Percentiles rank a stretch among this genome's conserved stretches.
These are phyloP conservation scores for Coregonus clupeaformis DNA, from an alignment of 2,113 vertebrate species.

Conservation along the genomic window DNA sequence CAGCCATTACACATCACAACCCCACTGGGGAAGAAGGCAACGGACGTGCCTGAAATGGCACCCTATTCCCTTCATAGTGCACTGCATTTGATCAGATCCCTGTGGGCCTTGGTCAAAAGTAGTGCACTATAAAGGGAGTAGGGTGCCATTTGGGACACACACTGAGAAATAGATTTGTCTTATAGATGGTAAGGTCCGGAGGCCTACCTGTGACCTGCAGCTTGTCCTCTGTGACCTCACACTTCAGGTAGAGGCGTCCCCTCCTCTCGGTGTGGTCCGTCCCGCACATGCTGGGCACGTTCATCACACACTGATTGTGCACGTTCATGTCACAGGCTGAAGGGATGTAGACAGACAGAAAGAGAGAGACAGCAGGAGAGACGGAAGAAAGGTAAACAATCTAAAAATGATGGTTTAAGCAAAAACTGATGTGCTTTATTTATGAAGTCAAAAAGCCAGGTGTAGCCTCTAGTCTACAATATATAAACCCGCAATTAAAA, in stretches of 20 bases:
- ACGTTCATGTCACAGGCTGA: constrained; percentile 98
- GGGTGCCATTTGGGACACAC: too few relatives aligned
- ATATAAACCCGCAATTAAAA: too few relatives aligned
- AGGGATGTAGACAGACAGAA: constrained; percentile 30
- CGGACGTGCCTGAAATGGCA: too few relatives aligned
- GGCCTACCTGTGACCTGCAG: constrained; percentile 86
- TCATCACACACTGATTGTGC: constrained; percentile 94
- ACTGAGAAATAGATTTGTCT: too few relatives aligned
- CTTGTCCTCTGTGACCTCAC: constrained; percentile 85
- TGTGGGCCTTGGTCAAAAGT: too few relatives aligned
- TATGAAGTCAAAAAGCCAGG: not conserved
- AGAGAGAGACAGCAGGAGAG: not conserved
- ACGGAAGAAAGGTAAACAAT: not conserved
- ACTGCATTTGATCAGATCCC: too few relatives aligned
- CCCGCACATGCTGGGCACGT: constrained; percentile 94
- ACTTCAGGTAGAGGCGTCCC: constrained; percentile 89
- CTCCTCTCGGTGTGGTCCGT: constrained; percentile 93
- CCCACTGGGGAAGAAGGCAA: not conserved
- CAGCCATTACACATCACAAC: not conserved
- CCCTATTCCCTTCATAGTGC: too few relatives aligned
- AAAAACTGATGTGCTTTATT: too few relatives aligned
- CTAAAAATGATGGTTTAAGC: too few relatives aligned
- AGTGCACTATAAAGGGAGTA: too few relatives aligned
- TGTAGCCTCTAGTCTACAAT: not conserved
- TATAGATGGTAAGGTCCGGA: not conserved